Evolutionary conservation across 1,140 invertebrate species (phyloP), one percentile per base, ranked within the genome.

Genomic region (Drosophila lacertosa): DNA sequence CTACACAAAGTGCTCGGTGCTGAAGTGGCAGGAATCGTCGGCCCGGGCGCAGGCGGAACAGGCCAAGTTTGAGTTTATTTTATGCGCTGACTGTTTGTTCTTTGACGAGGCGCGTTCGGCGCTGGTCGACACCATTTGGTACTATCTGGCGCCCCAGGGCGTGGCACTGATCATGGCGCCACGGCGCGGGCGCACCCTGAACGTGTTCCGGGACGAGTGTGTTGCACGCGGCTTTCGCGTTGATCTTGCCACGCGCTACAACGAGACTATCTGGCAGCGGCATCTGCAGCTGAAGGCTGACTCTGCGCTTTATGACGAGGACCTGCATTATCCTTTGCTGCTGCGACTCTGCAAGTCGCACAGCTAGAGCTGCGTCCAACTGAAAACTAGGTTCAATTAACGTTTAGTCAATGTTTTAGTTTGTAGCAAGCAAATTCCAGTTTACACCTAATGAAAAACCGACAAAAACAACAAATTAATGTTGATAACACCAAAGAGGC

Each of bases 1-100:
- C 57, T 91, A 90, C 11, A 90, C 89, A 2, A 91, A 91, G 45
- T 91, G 90, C 53, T 91, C 91, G 9, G 92, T 94, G 9, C 76
- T 94, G 2, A 92, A 93, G 79, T 94, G 93, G 93, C 91, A 92
- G 53, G 79, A 90, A 32, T 54, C 72, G 4, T 24, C 59, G 0
- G 66, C 64, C 2, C 58, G 91, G 29, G 62, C 84, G 0, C 68
- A 63, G 9, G 58, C 78, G 0, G 82, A 89, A 24, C 69, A 73
- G 16, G 59, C 62, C 11, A 84, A 91, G 60, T 96, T 94, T 90
- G 95, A 97, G 91, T 92, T 94, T 18, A 93, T 97, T 29, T 90
- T 97, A 1, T 95, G 95, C 77, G 95, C 96, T 6, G 96, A 96
- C 90, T 97, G 96, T 91, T 90, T 97, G 40, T 97, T 97, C 92